Conservation (phyloP, 2,113 vertebrate genomes). For the Centropristis striata region DNA sequence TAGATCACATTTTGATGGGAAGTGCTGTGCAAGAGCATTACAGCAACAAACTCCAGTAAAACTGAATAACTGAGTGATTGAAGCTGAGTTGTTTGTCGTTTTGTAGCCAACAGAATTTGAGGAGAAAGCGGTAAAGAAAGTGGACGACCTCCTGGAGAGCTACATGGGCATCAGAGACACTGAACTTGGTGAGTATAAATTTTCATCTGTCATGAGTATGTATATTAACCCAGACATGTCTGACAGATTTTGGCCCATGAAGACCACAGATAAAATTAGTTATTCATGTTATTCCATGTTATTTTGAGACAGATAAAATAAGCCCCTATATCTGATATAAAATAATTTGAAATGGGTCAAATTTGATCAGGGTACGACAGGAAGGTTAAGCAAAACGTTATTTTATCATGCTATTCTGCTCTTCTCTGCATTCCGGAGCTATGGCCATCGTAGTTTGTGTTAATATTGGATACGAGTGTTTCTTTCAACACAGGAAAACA, state of each 20-base stretch:
- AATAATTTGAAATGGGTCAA: too few relatives aligned
- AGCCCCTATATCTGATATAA: too few relatives aligned
- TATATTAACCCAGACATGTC: too few relatives aligned
- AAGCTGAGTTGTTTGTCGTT: conserved; percentile 1
- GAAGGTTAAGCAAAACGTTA: neutral
- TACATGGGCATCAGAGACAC: conserved; percentile 98
- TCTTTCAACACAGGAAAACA: neutral
- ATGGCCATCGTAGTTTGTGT: neutral
- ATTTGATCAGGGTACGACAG: too few relatives aligned
- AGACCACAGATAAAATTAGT: too few relatives aligned
- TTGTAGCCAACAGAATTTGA: conserved; percentile 92
- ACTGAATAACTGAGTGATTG: neutral
- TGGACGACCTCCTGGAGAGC: conserved; percentile 95
- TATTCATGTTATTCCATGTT: too few relatives aligned
- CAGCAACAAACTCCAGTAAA: neutral
- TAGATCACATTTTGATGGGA: neutral
- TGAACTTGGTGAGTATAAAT: conserved; percentile 90
- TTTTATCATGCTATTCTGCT: neutral
- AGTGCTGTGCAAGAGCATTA: neutral
- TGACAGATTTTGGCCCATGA: too few relatives aligned
- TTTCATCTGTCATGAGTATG: neutral
- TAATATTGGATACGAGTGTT: conserved; percentile 24
- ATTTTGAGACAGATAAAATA: too few relatives aligned
- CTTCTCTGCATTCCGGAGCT: neutral
- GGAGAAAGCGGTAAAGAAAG: conserved; percentile 93